Evolutionary conservation across 2,888 invertebrate genomes (phyloP).

Genomic region (Oxystoma pomonae): DNA sequence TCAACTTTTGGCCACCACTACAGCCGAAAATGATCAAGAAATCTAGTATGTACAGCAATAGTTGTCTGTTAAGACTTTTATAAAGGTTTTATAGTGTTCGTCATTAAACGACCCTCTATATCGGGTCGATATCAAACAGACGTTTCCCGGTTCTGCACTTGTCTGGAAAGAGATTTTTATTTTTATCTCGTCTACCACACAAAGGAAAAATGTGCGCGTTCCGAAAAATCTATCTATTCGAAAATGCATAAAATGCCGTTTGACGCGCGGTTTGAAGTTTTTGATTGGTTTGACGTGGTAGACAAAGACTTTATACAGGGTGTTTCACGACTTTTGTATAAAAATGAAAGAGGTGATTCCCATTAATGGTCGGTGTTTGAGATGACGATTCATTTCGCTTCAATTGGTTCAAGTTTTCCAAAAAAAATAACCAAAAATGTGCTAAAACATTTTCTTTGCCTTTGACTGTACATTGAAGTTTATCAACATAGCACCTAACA

Average conservation of each 20-base stretch:
- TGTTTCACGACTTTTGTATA: background rate
- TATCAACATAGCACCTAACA: too few species aligned
- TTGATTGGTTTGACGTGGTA: background rate
- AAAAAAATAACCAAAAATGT: too few species aligned
- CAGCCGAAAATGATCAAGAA: too few species aligned
- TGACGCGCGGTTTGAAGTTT: background rate
- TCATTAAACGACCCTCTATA: background rate
- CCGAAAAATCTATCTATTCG: background rate
- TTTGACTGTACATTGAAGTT: too few species aligned
- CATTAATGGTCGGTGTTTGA: too few species aligned
- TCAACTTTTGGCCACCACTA: too few species aligned
- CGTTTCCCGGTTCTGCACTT: background rate
- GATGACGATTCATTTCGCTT: too few species aligned
- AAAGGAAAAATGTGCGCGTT: background rate
- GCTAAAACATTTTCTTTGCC: too few species aligned
- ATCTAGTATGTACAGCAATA: too few species aligned
- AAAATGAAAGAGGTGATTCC: too few species aligned
- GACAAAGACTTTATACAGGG: background rate
- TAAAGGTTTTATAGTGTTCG: background rate
- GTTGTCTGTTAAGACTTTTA: too few species aligned
- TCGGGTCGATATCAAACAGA: background rate
- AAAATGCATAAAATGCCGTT: background rate
- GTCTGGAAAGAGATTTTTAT: background rate
- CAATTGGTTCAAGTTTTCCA: too few species aligned
- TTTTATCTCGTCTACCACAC: background rate